These are phyloP conservation scores for Hydrolagus colliei DNA, from an alignment of 2,797 vertebrate genomes.

Conservation along the genomic window DNA sequence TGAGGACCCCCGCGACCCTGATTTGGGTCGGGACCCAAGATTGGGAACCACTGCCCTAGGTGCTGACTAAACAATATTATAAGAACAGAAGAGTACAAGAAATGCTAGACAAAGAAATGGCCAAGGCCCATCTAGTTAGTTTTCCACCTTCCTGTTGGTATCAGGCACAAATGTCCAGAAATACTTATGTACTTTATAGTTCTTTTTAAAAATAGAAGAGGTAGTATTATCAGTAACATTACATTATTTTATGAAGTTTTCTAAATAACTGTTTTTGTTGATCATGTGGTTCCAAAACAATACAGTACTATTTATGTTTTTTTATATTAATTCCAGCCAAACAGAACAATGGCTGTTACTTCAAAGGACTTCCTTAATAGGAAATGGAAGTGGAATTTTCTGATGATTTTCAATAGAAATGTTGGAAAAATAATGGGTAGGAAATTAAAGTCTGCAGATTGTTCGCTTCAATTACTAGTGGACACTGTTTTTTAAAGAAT, in stretches of 20 bases:
- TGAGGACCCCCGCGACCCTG: no score
- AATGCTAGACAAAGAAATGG: no score
- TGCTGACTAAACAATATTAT: no score
- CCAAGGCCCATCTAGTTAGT: no score
- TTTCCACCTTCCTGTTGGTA: no score
- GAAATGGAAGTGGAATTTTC: constrained; percentile 21
- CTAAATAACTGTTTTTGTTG: neutral
- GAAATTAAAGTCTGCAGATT: neutral
- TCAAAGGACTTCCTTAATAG: constrained; percentile 22
- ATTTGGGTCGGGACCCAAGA: no score
- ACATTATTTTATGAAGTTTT: neutral
- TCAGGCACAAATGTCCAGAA: no score
- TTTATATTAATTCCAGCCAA: neutral
- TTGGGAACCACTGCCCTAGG: no score
- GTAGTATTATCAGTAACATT: neutral
- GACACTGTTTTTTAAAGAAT: neutral
- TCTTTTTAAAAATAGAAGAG: neutral
- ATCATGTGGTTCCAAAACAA: neutral
- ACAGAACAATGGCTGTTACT: constrained; percentile 22
- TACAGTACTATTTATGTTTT: constrained; percentile 16
- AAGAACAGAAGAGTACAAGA: no score
- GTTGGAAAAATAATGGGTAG: neutral
- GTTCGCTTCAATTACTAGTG: neutral
- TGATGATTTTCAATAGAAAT: neutral
- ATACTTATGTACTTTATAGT: no score